Base-by-base conservation (phyloP, 1,140 invertebrate genomes). In the Colletes gigas region DNA sequence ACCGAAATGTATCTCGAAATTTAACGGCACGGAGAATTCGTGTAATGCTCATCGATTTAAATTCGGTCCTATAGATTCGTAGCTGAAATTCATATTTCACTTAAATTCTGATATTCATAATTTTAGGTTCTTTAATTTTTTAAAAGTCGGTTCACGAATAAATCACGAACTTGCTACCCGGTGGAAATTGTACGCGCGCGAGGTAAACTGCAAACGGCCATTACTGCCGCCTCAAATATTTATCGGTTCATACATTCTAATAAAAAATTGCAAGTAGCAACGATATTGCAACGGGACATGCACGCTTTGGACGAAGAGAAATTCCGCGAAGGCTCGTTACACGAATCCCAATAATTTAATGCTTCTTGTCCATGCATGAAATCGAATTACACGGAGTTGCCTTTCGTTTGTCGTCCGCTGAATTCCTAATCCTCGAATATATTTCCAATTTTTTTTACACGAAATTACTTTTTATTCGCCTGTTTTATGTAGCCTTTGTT, bases 171-270 rank as follows among this genome's bases (percentile, higher is more conserved):
- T 19, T 19, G 59, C 59, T 9, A 10, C 1, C 21, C 21, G 14
- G 10, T 3, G 59, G 7, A 62, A 1, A 19, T 59, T 21, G 19
- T 21, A 59, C 9, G 8, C 12, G 59, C 12, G 21, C 15, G 54
- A 57, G 55, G 4, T 12, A n/a, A 19, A 57, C 55, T 19, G n/a
- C 7, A 12, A 62, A 39, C 8, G 10, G 5, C 21, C 19, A 30
- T 39, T 62, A 62, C 10, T 6, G 21, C 21, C 59, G 19, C 21
- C 12, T 10, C 10, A 15, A 62, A 62, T 12, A 62, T 21, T 62
- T 62, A 62, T 39, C n/a, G 55, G n/a, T 62, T 19, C 12, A 62
- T 62, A 62, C 59, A 9, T 62, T 62, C 59, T 62, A 62, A 62
- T 62, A 62, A 62, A 39, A 39, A 62, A 62, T 14, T 62, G 19